Conservation (phyloP, 2,113 vertebrate species). For the Xenopus laevis region DNA sequence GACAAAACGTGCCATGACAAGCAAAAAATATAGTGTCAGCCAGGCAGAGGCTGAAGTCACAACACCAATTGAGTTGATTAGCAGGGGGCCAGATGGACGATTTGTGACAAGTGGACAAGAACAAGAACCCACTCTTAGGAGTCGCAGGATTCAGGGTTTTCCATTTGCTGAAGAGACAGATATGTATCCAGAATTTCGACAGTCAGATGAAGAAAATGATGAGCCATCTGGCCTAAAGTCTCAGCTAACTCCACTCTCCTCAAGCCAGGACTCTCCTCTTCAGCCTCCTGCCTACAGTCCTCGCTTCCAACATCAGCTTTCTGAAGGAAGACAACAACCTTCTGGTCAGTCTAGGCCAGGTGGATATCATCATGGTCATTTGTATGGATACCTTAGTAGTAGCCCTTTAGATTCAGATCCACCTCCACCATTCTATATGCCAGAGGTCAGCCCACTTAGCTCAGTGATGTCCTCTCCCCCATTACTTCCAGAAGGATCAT, state of each 20-base stretch:
- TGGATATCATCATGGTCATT: constrained; percentile 87
- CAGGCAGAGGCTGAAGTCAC: constrained; percentile 92
- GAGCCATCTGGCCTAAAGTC: constrained; percentile 87
- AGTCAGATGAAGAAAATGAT: constrained; percentile 96
- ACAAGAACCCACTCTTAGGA: constrained; percentile 77
- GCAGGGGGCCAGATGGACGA: constrained; percentile 90
- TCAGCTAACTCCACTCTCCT: constrained; percentile 92
- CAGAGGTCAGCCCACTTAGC: constrained; percentile 93
- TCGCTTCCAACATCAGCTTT: constrained; percentile 81
- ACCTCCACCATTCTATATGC: constrained; percentile 91
- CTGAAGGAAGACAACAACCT: constrained; percentile 89
- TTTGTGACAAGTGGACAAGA: constrained; percentile 86
- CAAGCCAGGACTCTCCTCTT: constrained; percentile 96
- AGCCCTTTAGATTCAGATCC: constrained; percentile 86
- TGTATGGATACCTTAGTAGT: constrained; percentile 95
- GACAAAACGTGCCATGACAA: constrained; percentile 95
- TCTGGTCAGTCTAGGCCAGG: constrained; percentile 86
- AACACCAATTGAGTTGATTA: constrained; percentile 94
- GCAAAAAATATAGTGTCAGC: constrained; percentile 96
- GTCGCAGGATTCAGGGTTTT: constrained; percentile 91
- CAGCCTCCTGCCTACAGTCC: constrained; percentile 98
- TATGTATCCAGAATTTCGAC: constrained; percentile 97
- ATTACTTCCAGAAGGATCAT: constrained; percentile 82
- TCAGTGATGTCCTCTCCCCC: constrained; percentile 93
- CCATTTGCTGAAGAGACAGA: constrained; percentile 97